These are phyloP conservation scores for Thrips palmi DNA, from an alignment of 1,140 invertebrate genomes.

Conservation along the genomic window DNA sequence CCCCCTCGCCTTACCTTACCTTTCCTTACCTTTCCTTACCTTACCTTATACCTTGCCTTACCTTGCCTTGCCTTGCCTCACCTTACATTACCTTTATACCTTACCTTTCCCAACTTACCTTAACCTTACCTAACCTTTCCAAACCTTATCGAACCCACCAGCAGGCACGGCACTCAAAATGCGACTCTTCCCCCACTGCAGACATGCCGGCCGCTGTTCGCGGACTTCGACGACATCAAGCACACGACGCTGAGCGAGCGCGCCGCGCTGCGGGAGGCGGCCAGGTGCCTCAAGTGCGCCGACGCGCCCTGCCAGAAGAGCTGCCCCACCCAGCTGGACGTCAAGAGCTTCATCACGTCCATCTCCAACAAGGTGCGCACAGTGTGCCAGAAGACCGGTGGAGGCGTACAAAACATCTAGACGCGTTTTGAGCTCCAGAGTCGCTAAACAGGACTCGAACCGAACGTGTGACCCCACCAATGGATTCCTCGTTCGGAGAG, in stretches of 20 bases:
- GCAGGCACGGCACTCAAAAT: constrained; percentile 6
- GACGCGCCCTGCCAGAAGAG: constrained; percentile 98
- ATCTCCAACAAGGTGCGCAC: constrained; percentile 75
- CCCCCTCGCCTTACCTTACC: no score
- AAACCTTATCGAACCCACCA: constrained; percentile 2
- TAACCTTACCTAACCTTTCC: constrained; percentile 12
- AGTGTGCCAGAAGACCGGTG: not conserved
- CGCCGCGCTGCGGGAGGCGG: constrained; percentile 77
- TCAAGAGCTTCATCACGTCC: constrained; percentile 92
- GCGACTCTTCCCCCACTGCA: constrained; percentile 25
- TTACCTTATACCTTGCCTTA: no score
- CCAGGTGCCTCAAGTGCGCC: constrained; percentile 87
- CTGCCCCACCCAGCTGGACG: constrained; percentile 91
- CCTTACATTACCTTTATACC: not conserved
- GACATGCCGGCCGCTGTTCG: constrained; percentile 50
- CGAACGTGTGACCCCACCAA: no score
- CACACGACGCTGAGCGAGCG: constrained; percentile 91
- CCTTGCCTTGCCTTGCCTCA: not conserved
- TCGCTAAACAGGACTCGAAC: no score
- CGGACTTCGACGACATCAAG: constrained; percentile 95
- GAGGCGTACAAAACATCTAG: no score
- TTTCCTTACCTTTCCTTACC: no score
- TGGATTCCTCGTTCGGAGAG: no score
- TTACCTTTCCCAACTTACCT: constrained; percentile 2
- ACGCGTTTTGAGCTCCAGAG: no score